phyloP scores from a whole-genome alignment of 64 coral and sea anemone species.

The Stichodactyla helianthus region DNA sequence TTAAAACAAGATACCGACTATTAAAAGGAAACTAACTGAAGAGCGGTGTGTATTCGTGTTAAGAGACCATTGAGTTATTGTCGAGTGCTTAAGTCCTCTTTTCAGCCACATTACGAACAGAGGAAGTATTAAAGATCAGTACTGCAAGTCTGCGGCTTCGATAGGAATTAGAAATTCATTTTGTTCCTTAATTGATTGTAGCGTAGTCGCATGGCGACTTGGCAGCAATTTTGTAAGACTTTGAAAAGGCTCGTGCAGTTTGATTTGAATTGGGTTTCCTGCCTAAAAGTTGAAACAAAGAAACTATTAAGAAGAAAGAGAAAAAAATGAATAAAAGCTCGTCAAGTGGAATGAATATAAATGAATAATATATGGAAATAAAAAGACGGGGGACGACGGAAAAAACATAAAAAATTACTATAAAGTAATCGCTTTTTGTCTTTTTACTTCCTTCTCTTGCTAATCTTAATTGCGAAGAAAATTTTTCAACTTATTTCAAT shows the following conservation, averaged over 20 bases:
- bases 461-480: too few relatives aligned
- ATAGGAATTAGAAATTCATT: not conserved
- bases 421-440: not conserved
- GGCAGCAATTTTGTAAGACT: not conserved
- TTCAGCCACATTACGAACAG: not conserved
- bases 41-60: not conserved
- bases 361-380: not conserved
- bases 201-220: not conserved
- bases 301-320: not conserved
- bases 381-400: not conserved
- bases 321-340: not conserved
- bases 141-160: not conserved
- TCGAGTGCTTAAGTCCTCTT: not conserved
- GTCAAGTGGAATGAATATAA: not conserved
- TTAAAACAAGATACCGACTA: not conserved
- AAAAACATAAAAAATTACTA: not conserved
- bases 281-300: not conserved
- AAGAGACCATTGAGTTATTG: not conserved
- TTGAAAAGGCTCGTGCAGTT: not conserved
- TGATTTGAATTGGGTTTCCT: not conserved
- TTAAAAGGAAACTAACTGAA: not conserved
- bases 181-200: not conserved
- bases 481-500: not conserved
- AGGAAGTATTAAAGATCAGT: not conserved
- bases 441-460: not conserved